These are phyloP conservation scores for Dissostichus mawsoni DNA, from an alignment of 2,113 vertebrate genomes.

Conservation along the genomic window DNA sequence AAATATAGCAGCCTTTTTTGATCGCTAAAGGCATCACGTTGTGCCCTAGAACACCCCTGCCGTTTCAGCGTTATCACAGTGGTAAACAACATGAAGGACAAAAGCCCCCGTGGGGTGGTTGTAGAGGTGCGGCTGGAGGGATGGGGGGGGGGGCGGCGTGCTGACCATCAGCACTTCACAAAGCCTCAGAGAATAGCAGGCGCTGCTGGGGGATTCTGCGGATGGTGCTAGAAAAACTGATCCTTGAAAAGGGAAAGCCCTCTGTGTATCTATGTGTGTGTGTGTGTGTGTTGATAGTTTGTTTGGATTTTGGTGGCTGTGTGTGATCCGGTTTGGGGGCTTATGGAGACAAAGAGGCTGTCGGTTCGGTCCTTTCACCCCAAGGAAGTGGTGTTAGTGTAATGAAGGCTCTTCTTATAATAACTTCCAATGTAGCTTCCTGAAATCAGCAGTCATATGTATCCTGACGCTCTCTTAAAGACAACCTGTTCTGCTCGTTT, in stretches of 20 bases:
- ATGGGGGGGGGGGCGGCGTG: slow-evolving; percentile 51
- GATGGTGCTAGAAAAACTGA: slow-evolving; percentile 82
- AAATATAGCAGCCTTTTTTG: slow-evolving; percentile 23
- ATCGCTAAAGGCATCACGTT: slow-evolving; percentile 20
- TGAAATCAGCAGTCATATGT: slow-evolving; percentile 52
- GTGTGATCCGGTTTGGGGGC: slow-evolving; percentile 59
- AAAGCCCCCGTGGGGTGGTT: slow-evolving; percentile 39
- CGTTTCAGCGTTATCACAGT: slow-evolving; percentile 68
- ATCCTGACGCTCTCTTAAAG: neutral
- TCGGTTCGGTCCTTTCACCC: slow-evolving; percentile 49
- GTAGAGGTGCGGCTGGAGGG: slow-evolving; percentile 8
- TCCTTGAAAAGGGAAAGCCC: slow-evolving; percentile 38
- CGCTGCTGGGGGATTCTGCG: slow-evolving; percentile 83
- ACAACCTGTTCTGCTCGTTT: too few relatives aligned
- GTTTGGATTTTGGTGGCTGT: slow-evolving; percentile 55
- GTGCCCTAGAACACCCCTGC: slow-evolving; percentile 53
- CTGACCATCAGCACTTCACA: slow-evolving; percentile 91
- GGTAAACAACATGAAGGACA: slow-evolving; percentile 77
- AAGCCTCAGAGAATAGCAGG: slow-evolving; percentile 86
- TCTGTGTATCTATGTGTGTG: slow-evolving; percentile 21
- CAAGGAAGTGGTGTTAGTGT: slow-evolving; percentile 55
- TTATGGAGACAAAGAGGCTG: slow-evolving; percentile 57
- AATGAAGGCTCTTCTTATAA: slow-evolving; percentile 49
- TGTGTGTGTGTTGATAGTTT: slow-evolving; percentile 48
- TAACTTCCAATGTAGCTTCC: slow-evolving; percentile 47